Percentiles rank a stretch among this genome's conserved stretches.
Evolutionary conservation across 2,888 invertebrate species (phyloP).

Genomic region (Prenolepis imparis): DNA sequence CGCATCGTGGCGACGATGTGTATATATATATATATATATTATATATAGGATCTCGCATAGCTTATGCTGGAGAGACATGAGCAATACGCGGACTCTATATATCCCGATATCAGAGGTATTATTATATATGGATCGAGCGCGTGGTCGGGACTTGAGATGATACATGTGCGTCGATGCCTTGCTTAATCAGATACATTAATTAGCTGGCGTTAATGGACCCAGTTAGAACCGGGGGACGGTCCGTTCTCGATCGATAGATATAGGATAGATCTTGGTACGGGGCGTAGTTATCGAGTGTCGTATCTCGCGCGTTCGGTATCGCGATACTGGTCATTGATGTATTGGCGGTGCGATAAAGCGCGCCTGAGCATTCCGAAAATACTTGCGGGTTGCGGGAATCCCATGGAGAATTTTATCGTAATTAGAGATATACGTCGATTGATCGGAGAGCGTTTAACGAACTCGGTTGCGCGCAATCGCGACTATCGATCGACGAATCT

Average conservation of each 20-base stretch:
- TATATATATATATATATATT: no score
- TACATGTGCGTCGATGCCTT: conserved; percentile 70
- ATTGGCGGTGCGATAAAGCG: conserved; percentile 6
- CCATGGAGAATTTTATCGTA: conserved; percentile 25
- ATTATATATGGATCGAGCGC: conserved; percentile 62
- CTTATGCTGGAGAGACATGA: conserved; percentile 19
- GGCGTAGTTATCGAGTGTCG: conserved; percentile 20
- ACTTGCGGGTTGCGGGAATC: neutral
- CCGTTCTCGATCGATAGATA: conserved; percentile 15
- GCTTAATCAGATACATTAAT: conserved; percentile 73
- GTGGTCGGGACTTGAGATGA: conserved; percentile 68
- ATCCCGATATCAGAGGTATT: conserved; percentile 50
- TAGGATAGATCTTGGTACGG: conserved; percentile 24
- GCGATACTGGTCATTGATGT: neutral
- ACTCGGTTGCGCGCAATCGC: conserved; percentile 6
- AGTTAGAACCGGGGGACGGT: conserved; percentile 26
- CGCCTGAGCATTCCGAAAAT: neutral
- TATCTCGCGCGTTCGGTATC: conserved; percentile 17
- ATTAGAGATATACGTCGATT: conserved; percentile 16
- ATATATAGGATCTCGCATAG: conserved; percentile 5
- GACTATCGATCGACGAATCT: conserved; percentile 17
- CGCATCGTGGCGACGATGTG: conserved; percentile 47
- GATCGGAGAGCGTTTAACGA: conserved; percentile 19
- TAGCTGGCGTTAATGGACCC: conserved; percentile 67
- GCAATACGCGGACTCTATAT: conserved; percentile 34